Percentiles rank a stretch among this genome's conserved stretches.
Conservation (phyloP, 2,797 vertebrate genomes). For the Chloroceryle inda region DNA sequence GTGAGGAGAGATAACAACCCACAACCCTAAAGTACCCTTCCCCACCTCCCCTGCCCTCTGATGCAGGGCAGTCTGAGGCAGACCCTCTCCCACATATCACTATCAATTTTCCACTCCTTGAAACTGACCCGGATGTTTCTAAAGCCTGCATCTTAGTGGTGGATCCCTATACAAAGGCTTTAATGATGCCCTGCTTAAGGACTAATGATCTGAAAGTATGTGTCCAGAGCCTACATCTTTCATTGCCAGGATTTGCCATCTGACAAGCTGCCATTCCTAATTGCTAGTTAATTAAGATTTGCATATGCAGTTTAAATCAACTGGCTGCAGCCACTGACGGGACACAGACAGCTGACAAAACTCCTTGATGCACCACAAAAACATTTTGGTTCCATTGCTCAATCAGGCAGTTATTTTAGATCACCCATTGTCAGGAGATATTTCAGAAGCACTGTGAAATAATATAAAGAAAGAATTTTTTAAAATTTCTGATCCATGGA, state of each 20-base stretch:
- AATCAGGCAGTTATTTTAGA: background rate
- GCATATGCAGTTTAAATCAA: background rate
- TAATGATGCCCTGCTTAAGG: background rate
- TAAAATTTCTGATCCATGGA: background rate
- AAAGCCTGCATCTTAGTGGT: accelerated
- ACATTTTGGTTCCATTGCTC: background rate
- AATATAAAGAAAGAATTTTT: background rate
- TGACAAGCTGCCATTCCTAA: conserved; percentile 48
- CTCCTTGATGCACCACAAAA: background rate
- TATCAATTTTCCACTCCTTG: background rate
- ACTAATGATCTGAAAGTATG: accelerated
- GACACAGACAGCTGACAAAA: conserved; percentile 4
- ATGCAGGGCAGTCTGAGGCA: background rate
- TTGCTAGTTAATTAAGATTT: conserved; percentile 53
- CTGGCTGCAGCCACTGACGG: accelerated
- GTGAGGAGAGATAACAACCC: background rate
- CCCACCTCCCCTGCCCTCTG: background rate
- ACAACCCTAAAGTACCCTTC: accelerated
- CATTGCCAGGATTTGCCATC: background rate
- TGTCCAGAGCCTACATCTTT: background rate
- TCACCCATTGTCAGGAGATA: background rate
- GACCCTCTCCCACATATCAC: background rate
- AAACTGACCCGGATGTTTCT: background rate
- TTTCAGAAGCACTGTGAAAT: background rate
- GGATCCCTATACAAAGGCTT: background rate